Base-by-base conservation (phyloP, 2,888 invertebrate species). In the Macaria liturata region DNA sequence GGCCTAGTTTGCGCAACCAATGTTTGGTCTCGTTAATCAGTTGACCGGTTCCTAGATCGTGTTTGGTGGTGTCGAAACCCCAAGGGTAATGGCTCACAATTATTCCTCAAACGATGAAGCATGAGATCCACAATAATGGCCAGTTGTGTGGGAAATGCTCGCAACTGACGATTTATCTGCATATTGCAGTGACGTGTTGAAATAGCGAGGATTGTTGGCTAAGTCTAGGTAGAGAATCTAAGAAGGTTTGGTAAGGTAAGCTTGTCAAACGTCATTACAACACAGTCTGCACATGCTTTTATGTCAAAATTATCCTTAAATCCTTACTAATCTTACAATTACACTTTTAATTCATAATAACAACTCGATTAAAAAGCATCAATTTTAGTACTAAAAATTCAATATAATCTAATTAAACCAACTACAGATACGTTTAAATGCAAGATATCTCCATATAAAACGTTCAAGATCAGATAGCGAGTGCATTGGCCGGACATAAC, bases 91-190 rank as follows among this genome's bases (percentile, higher is more conserved):
- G 74, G 69, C 69, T 61, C 62, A 64, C 71, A 75, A 80, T 79
- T 75, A 79, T 78, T 75, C 67, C 63, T 70, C 65, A 64, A 69
- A 74, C 71, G 63, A 70, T 67, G 64, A 72, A 75, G 67, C 75
- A 78, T 72, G 75, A 78, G 78, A 77, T 76, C 69, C 73, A 72
- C 78, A 79, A 76, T 79, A 78, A 78, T 78, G 64, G 59, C 62
- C 67, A 56, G 67, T 70, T 76, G 81, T 83, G 81, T 84, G 83
- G 78, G 81, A 84, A 86, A 78, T 72, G 65, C 62, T 74, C 68
- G 55, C 70, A 65, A 66, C 61, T 62, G 32, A 69, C 68, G 72
- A 73, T 75, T 76, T 72, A 74, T 77, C 75, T 75, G 68, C 67
- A 74, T 71, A 74, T 77, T 76, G 76, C 80, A 73, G 75, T 74